These are phyloP conservation scores for Drosophila busckii DNA, from an alignment of 1,140 invertebrate species.

Conservation along the genomic window DNA sequence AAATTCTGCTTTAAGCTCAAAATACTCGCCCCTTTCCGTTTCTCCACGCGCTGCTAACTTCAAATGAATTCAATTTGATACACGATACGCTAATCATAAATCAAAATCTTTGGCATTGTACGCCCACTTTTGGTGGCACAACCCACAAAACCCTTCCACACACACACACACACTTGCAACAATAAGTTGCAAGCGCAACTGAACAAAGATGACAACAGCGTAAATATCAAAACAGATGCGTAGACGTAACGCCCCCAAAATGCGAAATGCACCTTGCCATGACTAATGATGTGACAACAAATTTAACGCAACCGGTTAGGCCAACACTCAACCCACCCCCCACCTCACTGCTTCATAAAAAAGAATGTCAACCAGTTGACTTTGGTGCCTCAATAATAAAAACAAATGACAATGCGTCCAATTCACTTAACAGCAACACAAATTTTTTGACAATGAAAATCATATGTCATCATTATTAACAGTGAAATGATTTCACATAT, in stretches of 20 bases:
- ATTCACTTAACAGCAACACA: conserved; percentile 70
- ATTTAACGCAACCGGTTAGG: conserved; percentile 71
- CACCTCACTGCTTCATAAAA: not conserved
- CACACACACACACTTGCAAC: conserved; percentile 1
- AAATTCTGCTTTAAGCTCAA: no score
- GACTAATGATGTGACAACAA: conserved; percentile 78
- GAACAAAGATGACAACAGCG: not conserved
- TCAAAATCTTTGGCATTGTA: conserved; percentile 24
- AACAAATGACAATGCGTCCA: conserved; percentile 66
- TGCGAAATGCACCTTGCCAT: conserved; percentile 56
- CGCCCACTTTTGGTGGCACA: conserved; percentile 25
- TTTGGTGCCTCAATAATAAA: conserved; percentile 40
- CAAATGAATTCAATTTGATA: not conserved
- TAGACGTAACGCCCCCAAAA: conserved; percentile 5
- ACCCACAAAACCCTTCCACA: conserved; percentile 33
- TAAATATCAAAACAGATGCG: conserved; percentile 73
- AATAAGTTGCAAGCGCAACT: not conserved
- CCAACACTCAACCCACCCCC: conserved; percentile 4
- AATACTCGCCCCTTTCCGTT: no score
- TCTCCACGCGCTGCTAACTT: no score
- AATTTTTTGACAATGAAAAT: conserved; percentile 78
- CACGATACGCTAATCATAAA: conserved; percentile 25
- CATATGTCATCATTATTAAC: conserved; percentile 79
- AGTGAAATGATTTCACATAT: conserved; percentile 78
- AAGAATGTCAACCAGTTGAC: conserved; percentile 27